Evolutionary conservation across 2,888 invertebrate species (phyloP).

Genomic region (Dorcus hopei): DNA sequence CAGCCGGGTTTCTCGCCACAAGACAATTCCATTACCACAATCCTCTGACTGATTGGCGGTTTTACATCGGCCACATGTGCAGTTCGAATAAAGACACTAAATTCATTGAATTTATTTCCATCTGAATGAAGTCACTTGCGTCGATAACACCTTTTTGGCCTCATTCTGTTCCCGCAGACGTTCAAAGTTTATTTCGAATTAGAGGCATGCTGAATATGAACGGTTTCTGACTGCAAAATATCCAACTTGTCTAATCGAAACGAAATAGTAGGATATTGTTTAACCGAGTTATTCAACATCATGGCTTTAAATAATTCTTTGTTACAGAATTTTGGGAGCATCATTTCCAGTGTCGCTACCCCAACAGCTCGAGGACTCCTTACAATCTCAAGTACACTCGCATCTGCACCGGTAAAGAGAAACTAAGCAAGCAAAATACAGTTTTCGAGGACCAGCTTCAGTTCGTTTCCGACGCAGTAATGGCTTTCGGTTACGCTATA

Average conservation of each 20-base stretch:
- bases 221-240: too few species aligned
- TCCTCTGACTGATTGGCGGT: slow-evolving; percentile 9
- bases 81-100: too few species aligned
- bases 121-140: background rate
- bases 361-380: slow-evolving; percentile 75
- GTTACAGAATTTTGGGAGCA: slow-evolving; percentile 90
- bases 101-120: too few species aligned
- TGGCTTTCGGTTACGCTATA: slow-evolving; percentile 90
- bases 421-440: slow-evolving; percentile 70
- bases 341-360: slow-evolving; percentile 85
- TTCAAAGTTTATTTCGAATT: background rate
- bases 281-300: too few species aligned
- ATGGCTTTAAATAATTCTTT: slow-evolving; percentile 14
- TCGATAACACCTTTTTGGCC: background rate
- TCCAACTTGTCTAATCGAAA: too few species aligned
- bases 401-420: slow-evolving; percentile 75
- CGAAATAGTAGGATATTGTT: too few species aligned
- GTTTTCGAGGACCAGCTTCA: slow-evolving; percentile 92
- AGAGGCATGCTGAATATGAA: too few species aligned
- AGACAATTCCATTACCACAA: slow-evolving; percentile 9
- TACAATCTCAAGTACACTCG: slow-evolving; percentile 72
- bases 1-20: background rate
- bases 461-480: slow-evolving; percentile 93
- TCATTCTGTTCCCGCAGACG: background rate
- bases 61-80: slow-evolving; percentile 6